These are phyloP conservation scores for Archocentrus centrarchus DNA, from an alignment of 2,113 vertebrate species.

Conservation along the genomic window DNA sequence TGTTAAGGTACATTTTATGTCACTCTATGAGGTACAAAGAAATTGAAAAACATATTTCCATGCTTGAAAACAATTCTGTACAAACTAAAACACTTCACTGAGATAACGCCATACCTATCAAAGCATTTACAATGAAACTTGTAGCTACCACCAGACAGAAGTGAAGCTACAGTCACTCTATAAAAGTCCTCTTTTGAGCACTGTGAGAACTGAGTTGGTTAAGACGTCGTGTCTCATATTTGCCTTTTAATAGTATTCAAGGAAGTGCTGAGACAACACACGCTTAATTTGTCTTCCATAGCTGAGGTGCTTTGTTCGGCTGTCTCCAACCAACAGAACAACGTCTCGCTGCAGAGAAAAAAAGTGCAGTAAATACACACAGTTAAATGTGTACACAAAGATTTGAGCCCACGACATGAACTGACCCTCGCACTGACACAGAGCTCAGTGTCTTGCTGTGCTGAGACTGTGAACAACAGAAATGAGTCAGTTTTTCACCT, in stretches of 20 bases:
- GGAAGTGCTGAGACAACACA: not conserved
- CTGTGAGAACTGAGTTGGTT: not conserved
- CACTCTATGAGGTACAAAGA: slow-evolving; percentile 16
- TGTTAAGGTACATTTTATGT: not conserved
- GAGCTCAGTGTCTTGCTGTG: not conserved
- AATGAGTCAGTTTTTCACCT: slow-evolving; percentile 20
- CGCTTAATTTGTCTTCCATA: not conserved
- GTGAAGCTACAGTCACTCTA: not conserved
- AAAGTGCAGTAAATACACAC: not conserved
- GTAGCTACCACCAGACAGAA: not conserved
- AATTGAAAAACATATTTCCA: not conserved
- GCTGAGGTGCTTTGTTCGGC: not conserved
- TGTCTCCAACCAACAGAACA: rapidly evolving
- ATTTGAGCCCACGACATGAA: not conserved
- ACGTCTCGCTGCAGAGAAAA: not conserved
- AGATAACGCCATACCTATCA: not conserved
- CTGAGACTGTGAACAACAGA: not conserved
- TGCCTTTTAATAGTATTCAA: slow-evolving; percentile 5
- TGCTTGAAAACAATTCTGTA: not conserved
- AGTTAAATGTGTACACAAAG: not conserved
- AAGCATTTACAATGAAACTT: not conserved
- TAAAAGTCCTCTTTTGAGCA: rapidly evolving
- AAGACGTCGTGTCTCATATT: rapidly evolving
- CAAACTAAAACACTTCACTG: not conserved
- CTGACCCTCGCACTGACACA: no score